Conservation (phyloP, 2,888 invertebrate species). For the Erebia aethiops region DNA sequence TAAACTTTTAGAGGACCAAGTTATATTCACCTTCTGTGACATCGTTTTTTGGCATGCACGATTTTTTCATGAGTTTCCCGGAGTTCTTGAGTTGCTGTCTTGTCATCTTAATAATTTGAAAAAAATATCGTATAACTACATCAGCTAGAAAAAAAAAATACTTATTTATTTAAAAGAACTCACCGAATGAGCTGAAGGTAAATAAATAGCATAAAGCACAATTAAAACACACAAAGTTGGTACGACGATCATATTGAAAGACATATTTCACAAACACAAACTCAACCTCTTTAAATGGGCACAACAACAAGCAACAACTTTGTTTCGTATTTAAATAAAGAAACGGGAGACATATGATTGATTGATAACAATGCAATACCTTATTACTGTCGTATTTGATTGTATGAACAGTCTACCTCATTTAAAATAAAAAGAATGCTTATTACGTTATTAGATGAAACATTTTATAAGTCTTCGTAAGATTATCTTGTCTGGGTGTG, state of each 20-base stretch:
- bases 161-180: conserved; percentile 10
- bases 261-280: neutral
- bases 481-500: too few species aligned
- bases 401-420: neutral
- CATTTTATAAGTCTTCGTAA: too few species aligned
- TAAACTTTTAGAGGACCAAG: neutral
- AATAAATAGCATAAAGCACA: conserved; percentile 18
- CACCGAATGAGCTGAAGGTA: conserved; percentile 24
- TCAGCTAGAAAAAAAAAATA: conserved; percentile 1
- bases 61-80: conserved; percentile 84
- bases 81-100: conserved; percentile 85
- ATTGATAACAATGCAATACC: conserved; percentile 52
- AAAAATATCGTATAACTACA: neutral
- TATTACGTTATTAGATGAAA: neutral
- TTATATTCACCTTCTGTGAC: conserved; percentile 76
- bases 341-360: conserved; percentile 43
- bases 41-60: conserved; percentile 85
- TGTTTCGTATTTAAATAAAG: conserved; percentile 28
- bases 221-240: conserved; percentile 6
- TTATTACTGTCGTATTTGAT: conserved; percentile 46
- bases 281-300: neutral
- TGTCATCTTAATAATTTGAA: conserved; percentile 61
- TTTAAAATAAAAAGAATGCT: neutral
- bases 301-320: neutral
- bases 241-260: conserved; percentile 14